Conservation (phyloP, 2,797 vertebrate genomes). For the Nannoperca australis region DNA sequence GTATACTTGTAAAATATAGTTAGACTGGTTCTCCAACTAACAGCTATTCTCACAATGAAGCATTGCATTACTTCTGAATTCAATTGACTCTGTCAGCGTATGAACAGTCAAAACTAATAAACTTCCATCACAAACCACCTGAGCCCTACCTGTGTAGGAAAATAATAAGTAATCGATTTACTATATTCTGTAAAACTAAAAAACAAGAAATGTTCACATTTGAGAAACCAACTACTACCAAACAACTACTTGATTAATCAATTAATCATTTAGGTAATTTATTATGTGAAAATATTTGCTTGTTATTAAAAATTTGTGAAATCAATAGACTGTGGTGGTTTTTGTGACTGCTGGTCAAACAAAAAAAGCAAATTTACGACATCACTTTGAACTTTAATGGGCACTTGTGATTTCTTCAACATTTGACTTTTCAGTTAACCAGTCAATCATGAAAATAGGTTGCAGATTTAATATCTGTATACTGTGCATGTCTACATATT, state of each 20-base stretch:
- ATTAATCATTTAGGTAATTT: neutral
- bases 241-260: neutral
- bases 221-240: neutral
- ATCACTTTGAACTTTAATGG: neutral
- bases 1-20: neutral
- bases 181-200: neutral
- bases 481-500: neutral
- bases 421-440: neutral
- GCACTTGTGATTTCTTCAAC: neutral
- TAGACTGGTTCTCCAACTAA: neutral
- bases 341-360: neutral
- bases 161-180: neutral
- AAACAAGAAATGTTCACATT: neutral
- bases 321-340: neutral
- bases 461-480: neutral
- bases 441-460: neutral
- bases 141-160: neutral
- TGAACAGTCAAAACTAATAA: neutral
- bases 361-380: neutral
- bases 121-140: neutral
- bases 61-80: neutral
- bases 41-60: neutral
- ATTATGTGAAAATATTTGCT: neutral
- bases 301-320: neutral
- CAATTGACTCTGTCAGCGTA: neutral